Evolutionary conservation across 2,797 vertebrate genomes (phyloP).

Genomic region (Ctenochaetus hawaiiensis): DNA sequence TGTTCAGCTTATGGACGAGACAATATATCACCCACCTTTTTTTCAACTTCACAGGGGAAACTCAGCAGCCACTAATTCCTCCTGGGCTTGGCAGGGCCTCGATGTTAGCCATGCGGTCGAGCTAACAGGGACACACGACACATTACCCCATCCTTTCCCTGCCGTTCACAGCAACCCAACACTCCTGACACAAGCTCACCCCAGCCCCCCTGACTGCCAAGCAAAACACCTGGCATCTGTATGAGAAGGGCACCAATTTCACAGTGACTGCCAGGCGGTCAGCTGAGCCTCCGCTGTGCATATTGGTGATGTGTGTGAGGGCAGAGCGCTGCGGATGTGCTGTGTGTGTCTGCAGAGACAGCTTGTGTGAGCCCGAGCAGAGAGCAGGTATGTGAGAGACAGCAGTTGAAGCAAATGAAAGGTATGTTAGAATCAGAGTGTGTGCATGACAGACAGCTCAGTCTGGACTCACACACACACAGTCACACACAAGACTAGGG

Average conservation of each 20-base stretch:
- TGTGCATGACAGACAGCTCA: slow-evolving; percentile 49
- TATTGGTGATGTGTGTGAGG: slow-evolving; percentile 36
- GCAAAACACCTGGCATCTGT: slow-evolving; percentile 84
- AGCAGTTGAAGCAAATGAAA: slow-evolving; percentile 9
- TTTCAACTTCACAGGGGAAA: slow-evolving; percentile 37
- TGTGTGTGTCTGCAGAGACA: slow-evolving; percentile 15
- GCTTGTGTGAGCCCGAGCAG: slow-evolving; percentile 23
- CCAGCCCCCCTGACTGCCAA: slow-evolving; percentile 74
- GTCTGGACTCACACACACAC: slow-evolving; percentile 34
- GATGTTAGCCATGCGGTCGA: slow-evolving; percentile 25
- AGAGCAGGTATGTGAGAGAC: slow-evolving; percentile 41
- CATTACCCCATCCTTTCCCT: slow-evolving; percentile 59
- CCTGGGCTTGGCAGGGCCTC: slow-evolving; percentile 10
- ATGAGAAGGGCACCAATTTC: slow-evolving; percentile 74
- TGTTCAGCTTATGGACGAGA: not conserved
- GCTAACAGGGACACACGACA: slow-evolving; percentile 62
- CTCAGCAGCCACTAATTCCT: slow-evolving; percentile 47
- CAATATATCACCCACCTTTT: slow-evolving; percentile 18
- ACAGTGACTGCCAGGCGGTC: slow-evolving; percentile 74
- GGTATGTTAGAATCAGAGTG: slow-evolving; percentile 32
- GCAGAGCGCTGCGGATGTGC: slow-evolving; percentile 19
- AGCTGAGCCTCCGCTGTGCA: slow-evolving; percentile 67
- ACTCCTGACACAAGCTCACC: slow-evolving; percentile 68
- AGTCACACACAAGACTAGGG: slow-evolving; percentile 3
- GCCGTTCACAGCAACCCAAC: slow-evolving; percentile 70